A percentile compares a stretch with the other conserved stretches of the same genome.
These are phyloP conservation scores for Adelphocoris suturalis DNA, from an alignment of 2,888 invertebrate genomes.

Conservation along the genomic window DNA sequence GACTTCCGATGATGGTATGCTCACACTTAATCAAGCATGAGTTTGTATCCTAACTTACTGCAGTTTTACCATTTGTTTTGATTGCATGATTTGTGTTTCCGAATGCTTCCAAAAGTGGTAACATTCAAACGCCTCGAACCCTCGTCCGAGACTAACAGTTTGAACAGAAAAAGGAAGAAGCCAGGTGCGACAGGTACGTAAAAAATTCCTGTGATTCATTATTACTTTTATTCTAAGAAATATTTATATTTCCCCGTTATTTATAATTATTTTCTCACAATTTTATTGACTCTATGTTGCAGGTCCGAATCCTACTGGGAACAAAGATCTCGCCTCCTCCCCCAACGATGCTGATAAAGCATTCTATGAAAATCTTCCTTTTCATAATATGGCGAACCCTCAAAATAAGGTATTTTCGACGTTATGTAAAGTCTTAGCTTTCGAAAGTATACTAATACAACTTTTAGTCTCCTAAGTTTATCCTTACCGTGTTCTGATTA, in stretches of 20 bases:
- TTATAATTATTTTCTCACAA: background rate
- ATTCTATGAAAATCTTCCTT: slow-evolving; percentile 96
- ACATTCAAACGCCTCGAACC: slow-evolving; percentile 87
- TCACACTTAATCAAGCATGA: slow-evolving; percentile 71
- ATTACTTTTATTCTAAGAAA: background rate
- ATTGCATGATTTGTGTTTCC: slow-evolving; percentile 78
- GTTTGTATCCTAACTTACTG: slow-evolving; percentile 73
- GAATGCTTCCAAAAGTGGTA: slow-evolving; percentile 82
- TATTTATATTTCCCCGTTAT: background rate
- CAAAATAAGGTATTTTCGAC: slow-evolving; percentile 89
- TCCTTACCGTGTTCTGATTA: background rate
- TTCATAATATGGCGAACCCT: slow-evolving; percentile 95
- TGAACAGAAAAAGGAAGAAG: slow-evolving; percentile 86
- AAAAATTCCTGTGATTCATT: background rate
- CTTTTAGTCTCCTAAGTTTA: background rate
- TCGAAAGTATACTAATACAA: slow-evolving; percentile 5
- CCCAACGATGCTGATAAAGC: slow-evolving; percentile 85
- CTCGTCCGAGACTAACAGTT: slow-evolving; percentile 76
- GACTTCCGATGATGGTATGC: background rate
- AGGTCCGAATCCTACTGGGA: slow-evolving; percentile 81
- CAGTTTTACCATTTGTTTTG: slow-evolving; percentile 76
- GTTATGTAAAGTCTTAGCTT: background rate
- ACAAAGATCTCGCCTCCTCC: slow-evolving; percentile 80
- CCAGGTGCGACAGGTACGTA: slow-evolving; percentile 80
- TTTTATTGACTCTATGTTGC: slow-evolving; percentile 75